A percentile compares a stretch with the other conserved stretches of the same genome.
Conservation (phyloP, 2,113 vertebrate species). For the Chloebia gouldiae region DNA sequence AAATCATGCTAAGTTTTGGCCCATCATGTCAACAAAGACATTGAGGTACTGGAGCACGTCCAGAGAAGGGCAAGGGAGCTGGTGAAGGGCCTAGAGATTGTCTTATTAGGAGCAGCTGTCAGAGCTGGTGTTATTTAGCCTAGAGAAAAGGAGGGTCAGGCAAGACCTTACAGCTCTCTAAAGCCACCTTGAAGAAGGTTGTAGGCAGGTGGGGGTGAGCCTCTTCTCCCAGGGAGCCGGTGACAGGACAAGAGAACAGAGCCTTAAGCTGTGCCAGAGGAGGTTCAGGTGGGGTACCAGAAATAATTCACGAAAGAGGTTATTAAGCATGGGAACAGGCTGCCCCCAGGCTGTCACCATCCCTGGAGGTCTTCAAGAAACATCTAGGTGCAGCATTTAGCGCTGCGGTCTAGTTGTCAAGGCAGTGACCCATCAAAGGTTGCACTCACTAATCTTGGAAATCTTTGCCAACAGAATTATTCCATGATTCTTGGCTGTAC, state of each 20-base stretch:
- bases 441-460: not conserved
- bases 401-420: not conserved
- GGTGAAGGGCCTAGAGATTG: not conserved
- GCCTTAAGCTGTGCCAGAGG: not conserved
- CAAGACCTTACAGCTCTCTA: no score
- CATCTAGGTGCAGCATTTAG: not conserved
- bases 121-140: not conserved
- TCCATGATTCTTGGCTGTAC: not conserved
- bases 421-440: not conserved
- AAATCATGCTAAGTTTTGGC: not conserved
- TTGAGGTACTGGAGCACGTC: rapidly evolving
- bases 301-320: no score
- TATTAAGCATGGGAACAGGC: not conserved
- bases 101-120: not conserved
- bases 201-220: not conserved
- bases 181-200: not conserved
- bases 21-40: not conserved
- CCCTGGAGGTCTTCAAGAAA: not conserved
- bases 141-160: not conserved
- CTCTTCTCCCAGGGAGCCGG: not conserved
- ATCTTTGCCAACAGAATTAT: not conserved
- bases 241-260: not conserved
- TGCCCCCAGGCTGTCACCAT: not conserved
- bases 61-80: not conserved
- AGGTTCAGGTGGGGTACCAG: not conserved